Conservation (phyloP, 2,113 vertebrate genomes). For the Nycticryphes semicollaris region DNA sequence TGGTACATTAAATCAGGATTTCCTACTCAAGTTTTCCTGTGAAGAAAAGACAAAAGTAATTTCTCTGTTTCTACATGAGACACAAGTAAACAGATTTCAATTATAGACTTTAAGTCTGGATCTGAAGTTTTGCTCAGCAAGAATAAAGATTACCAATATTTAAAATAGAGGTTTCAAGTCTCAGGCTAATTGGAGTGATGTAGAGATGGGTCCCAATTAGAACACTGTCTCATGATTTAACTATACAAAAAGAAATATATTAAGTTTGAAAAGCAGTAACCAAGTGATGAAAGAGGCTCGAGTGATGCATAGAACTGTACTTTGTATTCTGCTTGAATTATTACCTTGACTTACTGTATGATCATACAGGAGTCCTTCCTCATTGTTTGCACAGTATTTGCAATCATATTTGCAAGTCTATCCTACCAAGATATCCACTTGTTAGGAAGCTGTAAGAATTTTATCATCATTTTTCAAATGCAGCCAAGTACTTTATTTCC, state of each 20-base stretch:
- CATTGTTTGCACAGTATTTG: not conserved
- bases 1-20: not conserved
- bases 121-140: not conserved
- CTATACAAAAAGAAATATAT: not conserved
- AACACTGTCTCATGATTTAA: not conserved
- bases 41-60: not conserved
- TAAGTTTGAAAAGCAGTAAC: not conserved
- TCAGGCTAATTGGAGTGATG: not conserved
- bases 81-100: not conserved
- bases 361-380: not conserved
- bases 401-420: no score
- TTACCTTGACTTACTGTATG: not conserved
- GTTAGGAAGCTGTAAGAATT: not conserved
- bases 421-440: not conserved
- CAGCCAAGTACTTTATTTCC: not conserved
- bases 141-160: not conserved
- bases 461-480: not conserved
- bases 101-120: not conserved
- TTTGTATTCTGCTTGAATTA: not conserved
- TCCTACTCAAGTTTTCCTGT: not conserved
- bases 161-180: not conserved
- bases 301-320: not conserved
- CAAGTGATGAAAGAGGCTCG: not conserved
- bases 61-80: not conserved
- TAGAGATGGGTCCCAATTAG: not conserved